These are phyloP conservation scores for Megalops atlanticus DNA, from an alignment of 2,113 vertebrate genomes.

Conservation along the genomic window DNA sequence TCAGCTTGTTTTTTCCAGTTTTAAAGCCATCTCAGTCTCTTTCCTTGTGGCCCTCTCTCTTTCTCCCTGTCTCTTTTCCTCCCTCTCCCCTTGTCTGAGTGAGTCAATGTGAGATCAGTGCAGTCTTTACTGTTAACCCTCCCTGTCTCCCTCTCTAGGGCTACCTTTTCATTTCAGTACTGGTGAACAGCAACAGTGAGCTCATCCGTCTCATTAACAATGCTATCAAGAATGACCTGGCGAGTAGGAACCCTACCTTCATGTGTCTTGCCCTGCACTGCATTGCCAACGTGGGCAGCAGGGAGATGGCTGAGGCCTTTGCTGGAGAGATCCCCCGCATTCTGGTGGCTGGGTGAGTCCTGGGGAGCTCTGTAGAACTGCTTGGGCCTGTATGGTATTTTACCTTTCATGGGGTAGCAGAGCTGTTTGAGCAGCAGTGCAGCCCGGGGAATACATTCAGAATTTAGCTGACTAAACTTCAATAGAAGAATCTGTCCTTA, in stretches of 20 bases:
- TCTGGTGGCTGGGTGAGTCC: conserved; percentile 85
- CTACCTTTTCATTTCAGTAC: conserved; percentile 90
- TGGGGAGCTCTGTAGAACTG: not conserved
- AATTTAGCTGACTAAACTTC: not conserved
- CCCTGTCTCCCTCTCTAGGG: conserved; percentile 63
- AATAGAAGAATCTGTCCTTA: not conserved
- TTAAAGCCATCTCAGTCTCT: no score
- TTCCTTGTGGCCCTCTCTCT: not conserved
- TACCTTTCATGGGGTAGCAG: not conserved
- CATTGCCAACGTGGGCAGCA: conserved; percentile 90
- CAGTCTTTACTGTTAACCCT: not conserved
- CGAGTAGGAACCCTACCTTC: conserved; percentile 93
- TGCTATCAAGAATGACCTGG: conserved; percentile 92
- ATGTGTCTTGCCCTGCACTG: conserved; percentile 94
- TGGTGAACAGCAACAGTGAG: conserved; percentile 93
- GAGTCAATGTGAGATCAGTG: not conserved
- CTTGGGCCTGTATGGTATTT: not conserved
- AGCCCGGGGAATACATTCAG: not conserved
- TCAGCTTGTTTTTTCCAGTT: no score
- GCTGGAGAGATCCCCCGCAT: conserved; percentile 89
- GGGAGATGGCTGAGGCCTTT: conserved; percentile 93
- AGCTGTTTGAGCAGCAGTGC: not conserved
- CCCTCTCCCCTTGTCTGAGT: not conserved
- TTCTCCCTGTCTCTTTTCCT: not conserved
- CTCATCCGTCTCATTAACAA: conserved; percentile 93